These are phyloP conservation scores for Pomatostomus ruficeps DNA, from an alignment of 2,113 vertebrate genomes.

Conservation along the genomic window DNA sequence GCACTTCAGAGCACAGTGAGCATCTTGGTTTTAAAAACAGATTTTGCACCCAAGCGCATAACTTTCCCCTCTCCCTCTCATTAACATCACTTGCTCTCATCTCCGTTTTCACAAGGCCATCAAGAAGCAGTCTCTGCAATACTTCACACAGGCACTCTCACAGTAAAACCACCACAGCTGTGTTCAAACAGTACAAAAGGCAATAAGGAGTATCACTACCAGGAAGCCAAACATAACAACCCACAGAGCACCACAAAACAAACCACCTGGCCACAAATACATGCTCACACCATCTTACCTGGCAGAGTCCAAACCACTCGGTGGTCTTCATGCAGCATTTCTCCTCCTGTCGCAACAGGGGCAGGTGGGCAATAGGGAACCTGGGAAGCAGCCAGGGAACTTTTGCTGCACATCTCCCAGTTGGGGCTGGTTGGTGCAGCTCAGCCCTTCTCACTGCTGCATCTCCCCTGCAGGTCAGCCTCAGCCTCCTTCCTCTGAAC, in stretches of 20 bases:
- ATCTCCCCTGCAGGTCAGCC: background rate
- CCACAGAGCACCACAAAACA: background rate
- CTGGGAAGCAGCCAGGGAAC: background rate
- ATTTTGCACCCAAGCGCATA: background rate
- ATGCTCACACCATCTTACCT: rapidly evolving
- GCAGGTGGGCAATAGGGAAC: background rate
- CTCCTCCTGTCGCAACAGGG: background rate
- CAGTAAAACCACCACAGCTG: background rate
- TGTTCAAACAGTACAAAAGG: background rate
- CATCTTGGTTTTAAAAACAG: background rate
- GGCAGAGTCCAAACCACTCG: rapidly evolving
- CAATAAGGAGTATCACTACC: background rate
- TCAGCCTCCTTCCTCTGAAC: background rate
- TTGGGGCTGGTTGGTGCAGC: rapidly evolving
- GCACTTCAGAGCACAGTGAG: background rate
- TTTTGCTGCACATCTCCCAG: background rate
- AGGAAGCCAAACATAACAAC: background rate
- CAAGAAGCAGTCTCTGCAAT: background rate
- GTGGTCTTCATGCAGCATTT: background rate
- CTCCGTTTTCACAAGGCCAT: background rate
- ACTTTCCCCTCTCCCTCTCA: background rate
- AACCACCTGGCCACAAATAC: background rate
- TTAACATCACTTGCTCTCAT: background rate
- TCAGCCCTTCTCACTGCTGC: rapidly evolving
- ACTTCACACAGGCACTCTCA: background rate